These are phyloP conservation scores for Junonia oenone DNA, from an alignment of 2,888 invertebrate species.

Conservation along the genomic window DNA sequence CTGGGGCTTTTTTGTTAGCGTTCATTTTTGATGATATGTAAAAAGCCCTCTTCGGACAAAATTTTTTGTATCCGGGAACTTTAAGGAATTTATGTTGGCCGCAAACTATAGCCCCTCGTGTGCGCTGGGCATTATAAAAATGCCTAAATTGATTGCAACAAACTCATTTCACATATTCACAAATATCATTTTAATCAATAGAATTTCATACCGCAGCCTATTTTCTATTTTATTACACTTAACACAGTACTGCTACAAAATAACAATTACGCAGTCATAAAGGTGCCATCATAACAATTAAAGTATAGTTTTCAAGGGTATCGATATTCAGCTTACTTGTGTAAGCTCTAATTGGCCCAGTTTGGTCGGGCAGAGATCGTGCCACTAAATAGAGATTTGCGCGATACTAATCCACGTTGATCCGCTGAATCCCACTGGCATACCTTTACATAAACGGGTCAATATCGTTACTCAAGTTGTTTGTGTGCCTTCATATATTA, in stretches of 20 bases:
- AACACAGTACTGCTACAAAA: background rate
- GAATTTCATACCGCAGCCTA: too few species aligned
- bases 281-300: background rate
- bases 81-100: too few species aligned
- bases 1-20: too few species aligned
- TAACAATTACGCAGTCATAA: background rate
- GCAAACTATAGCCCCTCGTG: too few species aligned
- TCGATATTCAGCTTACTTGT: slow-evolving; percentile 25
- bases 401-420: slow-evolving; percentile 63
- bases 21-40: too few species aligned
- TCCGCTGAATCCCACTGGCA: slow-evolving; percentile 56
- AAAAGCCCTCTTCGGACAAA: too few species aligned
- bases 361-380: slow-evolving; percentile 59
- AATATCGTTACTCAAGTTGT: slow-evolving; percentile 36
- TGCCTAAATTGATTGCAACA: too few species aligned
- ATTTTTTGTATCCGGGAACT: too few species aligned
- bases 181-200: too few species aligned
- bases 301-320: slow-evolving; percentile 6
- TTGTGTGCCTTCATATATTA: slow-evolving; percentile 20
- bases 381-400: slow-evolving; percentile 72
- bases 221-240: background rate
- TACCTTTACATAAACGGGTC: slow-evolving; percentile 60
- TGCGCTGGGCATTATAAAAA: too few species aligned
- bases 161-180: too few species aligned
- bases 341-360: slow-evolving; percentile 74